A percentile compares a stretch with the other conserved stretches of the same genome.
Evolutionary conservation across 2,797 vertebrate species (phyloP).

Genomic region (Ceyx erithaca): DNA sequence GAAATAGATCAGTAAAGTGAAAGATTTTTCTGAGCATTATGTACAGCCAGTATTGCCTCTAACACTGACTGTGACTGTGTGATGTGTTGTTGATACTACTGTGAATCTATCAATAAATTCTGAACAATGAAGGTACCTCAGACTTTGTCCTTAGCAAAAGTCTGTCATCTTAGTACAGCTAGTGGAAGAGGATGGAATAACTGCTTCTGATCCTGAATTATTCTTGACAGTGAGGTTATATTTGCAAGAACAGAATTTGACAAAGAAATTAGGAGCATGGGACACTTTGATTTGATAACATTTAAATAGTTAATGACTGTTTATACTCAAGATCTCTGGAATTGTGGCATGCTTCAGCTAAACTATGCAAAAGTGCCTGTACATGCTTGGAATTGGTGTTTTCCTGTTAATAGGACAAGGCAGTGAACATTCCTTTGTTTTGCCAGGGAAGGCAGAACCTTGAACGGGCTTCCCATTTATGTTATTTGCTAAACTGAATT

Average conservation of each 20-base stretch:
- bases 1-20: background rate
- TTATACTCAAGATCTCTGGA: background rate
- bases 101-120: background rate
- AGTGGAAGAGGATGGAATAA: background rate
- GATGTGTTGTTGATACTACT: background rate
- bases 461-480: background rate
- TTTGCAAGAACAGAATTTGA: background rate
- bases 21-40: background rate
- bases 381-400: background rate
- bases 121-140: background rate
- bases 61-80: background rate
- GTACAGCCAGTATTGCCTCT: background rate
- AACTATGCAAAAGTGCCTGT: background rate
- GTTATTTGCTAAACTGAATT: background rate
- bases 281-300: background rate
- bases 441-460: background rate
- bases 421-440: background rate
- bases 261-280: background rate
- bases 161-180: background rate
- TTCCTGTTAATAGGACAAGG: background rate
- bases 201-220: background rate
- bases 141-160: background rate
- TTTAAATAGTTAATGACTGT: background rate
- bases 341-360: background rate
- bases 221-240: background rate